Conservation (phyloP, 1,140 invertebrate species). For the Apis dorsata region DNA sequence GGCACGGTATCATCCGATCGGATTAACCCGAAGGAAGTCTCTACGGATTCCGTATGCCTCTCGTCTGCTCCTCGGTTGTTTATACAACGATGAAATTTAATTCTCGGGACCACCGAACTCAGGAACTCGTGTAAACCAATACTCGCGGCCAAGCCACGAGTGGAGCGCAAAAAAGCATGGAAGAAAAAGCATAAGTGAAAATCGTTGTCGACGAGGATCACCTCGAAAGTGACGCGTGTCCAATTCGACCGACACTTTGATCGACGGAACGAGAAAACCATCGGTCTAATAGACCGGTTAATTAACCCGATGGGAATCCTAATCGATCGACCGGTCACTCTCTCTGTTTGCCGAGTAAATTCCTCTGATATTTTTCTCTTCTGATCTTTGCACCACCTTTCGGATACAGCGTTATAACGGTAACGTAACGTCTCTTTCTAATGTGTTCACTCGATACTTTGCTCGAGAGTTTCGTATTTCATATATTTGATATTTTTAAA, state of each 20-base stretch:
- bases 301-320: slow-evolving; percentile 20
- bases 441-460: too few relatives aligned
- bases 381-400: too few relatives aligned
- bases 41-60: slow-evolving; percentile 51
- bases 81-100: slow-evolving; percentile 58
- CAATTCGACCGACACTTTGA: slow-evolving; percentile 18
- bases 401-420: too few relatives aligned
- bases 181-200: slow-evolving; percentile 31
- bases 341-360: not conserved
- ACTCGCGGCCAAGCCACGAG: slow-evolving; percentile 16
- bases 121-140: slow-evolving; percentile 53
- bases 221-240: not conserved
- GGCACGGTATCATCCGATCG: slow-evolving; percentile 36
- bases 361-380: not conserved
- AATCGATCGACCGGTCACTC: not conserved
- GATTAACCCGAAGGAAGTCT: slow-evolving; percentile 46
- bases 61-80: slow-evolving; percentile 39
- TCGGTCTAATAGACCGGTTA: slow-evolving; percentile 12
- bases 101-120: slow-evolving; percentile 48
- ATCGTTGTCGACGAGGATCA: slow-evolving; percentile 11
- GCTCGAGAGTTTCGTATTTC: too few relatives aligned
- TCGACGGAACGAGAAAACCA: not conserved
- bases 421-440: too few relatives aligned
- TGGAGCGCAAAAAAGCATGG: slow-evolving; percentile 19
- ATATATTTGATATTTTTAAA: too few relatives aligned